Conservation (phyloP, 2,113 vertebrate genomes). For the Prionailurus viverrinus region DNA sequence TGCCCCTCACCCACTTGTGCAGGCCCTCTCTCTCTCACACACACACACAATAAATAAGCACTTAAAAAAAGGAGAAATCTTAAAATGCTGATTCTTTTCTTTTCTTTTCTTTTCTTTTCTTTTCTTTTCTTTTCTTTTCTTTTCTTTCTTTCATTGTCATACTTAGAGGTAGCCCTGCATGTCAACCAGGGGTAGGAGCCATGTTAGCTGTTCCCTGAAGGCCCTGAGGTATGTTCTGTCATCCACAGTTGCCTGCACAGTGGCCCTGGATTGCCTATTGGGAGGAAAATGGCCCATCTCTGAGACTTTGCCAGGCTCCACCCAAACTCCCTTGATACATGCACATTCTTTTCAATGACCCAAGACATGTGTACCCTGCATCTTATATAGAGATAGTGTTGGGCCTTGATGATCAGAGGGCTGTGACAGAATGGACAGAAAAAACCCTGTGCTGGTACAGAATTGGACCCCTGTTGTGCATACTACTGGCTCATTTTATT, state of each 20-base stretch:
- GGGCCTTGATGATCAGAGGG: neutral
- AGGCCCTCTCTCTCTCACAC: no score
- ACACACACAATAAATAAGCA: no score
- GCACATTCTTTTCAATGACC: neutral
- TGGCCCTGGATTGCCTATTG: neutral
- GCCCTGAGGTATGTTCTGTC: neutral
- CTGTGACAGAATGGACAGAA: neutral
- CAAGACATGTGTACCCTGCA: neutral
- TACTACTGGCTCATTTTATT: neutral
- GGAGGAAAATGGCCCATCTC: neutral
- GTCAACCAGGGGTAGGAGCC: neutral
- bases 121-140: no score
- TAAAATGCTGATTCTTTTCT: neutral
- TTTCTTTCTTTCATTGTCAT: neutral
- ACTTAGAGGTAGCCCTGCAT: neutral
- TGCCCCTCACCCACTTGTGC: no score
- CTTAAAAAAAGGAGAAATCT: no score
- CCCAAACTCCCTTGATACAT: neutral
- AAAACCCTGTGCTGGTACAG: neutral
- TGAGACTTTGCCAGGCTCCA: neutral
- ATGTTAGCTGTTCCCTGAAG: neutral
- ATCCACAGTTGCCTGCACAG: no score
- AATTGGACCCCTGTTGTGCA: no score
- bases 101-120: neutral
- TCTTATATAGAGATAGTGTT: neutral